Conservation (phyloP, 53 echinoderm and acorn worm species). For the Mesocentrotus franciscanus region DNA sequence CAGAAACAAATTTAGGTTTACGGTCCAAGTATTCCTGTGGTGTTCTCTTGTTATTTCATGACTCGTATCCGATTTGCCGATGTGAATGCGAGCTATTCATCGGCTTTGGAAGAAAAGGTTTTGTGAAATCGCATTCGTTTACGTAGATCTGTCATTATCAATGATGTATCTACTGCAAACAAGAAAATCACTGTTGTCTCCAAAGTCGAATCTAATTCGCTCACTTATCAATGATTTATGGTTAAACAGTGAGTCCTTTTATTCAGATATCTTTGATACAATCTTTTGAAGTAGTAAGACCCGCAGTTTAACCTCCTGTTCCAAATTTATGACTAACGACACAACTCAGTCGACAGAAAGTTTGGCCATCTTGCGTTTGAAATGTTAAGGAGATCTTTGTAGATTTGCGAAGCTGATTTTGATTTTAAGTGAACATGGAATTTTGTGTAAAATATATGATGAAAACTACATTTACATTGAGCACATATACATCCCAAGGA, state of each 20-base stretch:
- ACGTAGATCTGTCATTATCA: constrained; percentile 26
- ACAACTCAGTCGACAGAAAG: not conserved
- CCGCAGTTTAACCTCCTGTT: not conserved
- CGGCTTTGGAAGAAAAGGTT: constrained; percentile 8
- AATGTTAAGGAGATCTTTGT: not conserved
- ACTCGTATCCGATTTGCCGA: not conserved
- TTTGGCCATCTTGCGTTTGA: not conserved
- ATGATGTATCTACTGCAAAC: constrained; percentile 1
- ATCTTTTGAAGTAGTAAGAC: not conserved
- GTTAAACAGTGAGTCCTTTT: constrained; percentile 38
- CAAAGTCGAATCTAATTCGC: constrained; percentile 19
- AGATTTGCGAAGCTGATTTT: not conserved
- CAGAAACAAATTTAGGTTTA: not conserved
- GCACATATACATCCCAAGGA: no score
- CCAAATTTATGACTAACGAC: not conserved
- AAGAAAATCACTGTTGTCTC: constrained; percentile 60
- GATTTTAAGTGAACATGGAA: no score
- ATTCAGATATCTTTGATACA: not conserved
- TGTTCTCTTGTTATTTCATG: not conserved
- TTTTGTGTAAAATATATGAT: no score
- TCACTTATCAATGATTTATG: constrained; percentile 22
- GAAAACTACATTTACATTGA: no score
- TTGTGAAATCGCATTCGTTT: constrained; percentile 19
- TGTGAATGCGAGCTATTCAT: constrained; percentile 19
- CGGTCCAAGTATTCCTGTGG: not conserved